These are phyloP conservation scores for Stenolophus ochropezus DNA, from an alignment of 2,888 invertebrate species.

Conservation along the genomic window DNA sequence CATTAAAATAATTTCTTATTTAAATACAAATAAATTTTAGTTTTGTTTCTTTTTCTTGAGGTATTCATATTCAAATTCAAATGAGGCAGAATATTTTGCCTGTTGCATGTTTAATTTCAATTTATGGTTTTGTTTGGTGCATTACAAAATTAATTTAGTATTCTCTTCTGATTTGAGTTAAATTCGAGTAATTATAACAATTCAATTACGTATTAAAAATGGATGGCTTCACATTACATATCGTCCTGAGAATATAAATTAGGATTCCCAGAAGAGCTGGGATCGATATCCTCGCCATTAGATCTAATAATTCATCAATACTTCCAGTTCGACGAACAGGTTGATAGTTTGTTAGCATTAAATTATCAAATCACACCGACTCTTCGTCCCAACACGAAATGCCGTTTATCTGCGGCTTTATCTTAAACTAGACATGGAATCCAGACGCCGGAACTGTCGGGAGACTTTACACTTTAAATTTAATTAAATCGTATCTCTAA, in stretches of 20 bases:
- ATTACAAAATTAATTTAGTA: background rate
- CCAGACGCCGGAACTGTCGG: background rate
- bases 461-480: background rate
- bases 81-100: no score
- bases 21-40: constrained; percentile 42
- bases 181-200: background rate
- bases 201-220: background rate
- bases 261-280: background rate
- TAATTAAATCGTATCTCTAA: background rate
- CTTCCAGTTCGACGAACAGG: background rate
- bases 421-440: background rate
- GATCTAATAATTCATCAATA: background rate
- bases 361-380: background rate
- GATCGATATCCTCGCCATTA: background rate
- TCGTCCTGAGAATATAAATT: background rate
- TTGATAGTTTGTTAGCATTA: background rate
- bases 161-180: background rate
- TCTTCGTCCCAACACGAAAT: background rate
- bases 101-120: no score
- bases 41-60: background rate
- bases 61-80: constrained; percentile 1
- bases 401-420: background rate
- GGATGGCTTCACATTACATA: background rate
- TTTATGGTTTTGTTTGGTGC: no score
- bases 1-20: constrained; percentile 40